Base-by-base conservation (phyloP, 2,113 vertebrate genomes). In the Chaenocephalus aceratus region DNA sequence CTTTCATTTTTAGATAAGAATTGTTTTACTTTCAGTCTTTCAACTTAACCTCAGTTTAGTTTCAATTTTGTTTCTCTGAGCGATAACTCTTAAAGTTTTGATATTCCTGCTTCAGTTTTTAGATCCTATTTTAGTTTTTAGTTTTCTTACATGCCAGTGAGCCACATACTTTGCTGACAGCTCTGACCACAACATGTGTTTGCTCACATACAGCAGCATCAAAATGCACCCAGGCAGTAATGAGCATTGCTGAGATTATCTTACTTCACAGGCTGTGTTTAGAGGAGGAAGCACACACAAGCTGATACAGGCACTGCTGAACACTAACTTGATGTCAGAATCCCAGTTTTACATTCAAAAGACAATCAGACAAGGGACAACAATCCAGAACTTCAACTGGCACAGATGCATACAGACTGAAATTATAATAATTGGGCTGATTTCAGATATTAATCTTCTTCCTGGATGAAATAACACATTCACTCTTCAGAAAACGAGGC, bases 361-460 rank as follows among this genome's bases (percentile, higher is more conserved):
- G 7, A 30, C 30, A 41, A 56, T 34, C 26, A 59, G 30, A 62
- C 34, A 18, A 60, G 16, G 45, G 36, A 34, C 30, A 64, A 41
- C 30, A 59, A 49, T 8, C 7, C 14, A 41, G 10, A 58, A 23
- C 54, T 72, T 41, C 61, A 71, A 12, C 57, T 71, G 36, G 14
- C 7, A 30, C 30, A 4, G 30, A 30, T 30, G 14, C 30, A 13
- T 13, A 49, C 5, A 16, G 4, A 7, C 15, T 26, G 30, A 13
- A 77, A 53, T n/a, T 7, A 72, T 30, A 44, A 66, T 44, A n/a
- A 60, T 13, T 18, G 12, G 51, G 2, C 1, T 49, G 10, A 58
- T 78, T 58, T 76, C 16, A 59, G n/a, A 52, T 68, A 34, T 52
- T 75, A 66, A 75, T 66, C n/a, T 30, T 60, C 48, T 15, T 64